Evolutionary conservation across 2,797 vertebrate species (phyloP), one percentile per base, ranked within the genome.

Genomic region (Pseudochirops corinnae): DNA sequence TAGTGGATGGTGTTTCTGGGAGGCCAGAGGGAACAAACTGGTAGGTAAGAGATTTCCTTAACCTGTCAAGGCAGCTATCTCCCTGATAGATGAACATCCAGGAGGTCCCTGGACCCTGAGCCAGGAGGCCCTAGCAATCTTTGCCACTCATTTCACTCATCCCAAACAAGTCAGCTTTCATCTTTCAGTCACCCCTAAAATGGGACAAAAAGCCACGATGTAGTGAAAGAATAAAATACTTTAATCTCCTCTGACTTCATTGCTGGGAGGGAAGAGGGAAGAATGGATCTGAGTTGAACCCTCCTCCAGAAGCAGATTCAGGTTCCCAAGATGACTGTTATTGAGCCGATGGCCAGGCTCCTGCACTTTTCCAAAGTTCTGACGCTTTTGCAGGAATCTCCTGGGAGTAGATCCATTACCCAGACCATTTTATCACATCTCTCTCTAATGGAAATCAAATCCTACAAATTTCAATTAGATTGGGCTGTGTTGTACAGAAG

Each of bases 81-180:
- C 39, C 39, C 74, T 82, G 74, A 46, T 9, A 82, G 3, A 2
- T 82, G 90, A 93, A 91, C 14, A 0, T 0, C 0, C 94, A 46
- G 46, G 46, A 50, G 29, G 31, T 55, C 92, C 92, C 92, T 56
- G 55, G 26, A 74, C 21, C 91, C 2, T 11, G 14, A 94, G 39
- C 24, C 12, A 6, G 12, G 90, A 55, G 7, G 13, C 26, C 90
- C 55, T 18, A 55, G 10, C 7, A 0, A 39, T 50, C 12, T 28
- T 62, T 33, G 90, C 46, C 87, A 82, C 55, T 90, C 11, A 92
- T 55, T 82, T 56, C 16, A 56, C 16, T 91, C 29, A 10, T 90
- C 16, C 33, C 24, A 7, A 58, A 82, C 3, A 18, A 46, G 55
- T 0, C 11, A 39, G 56, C 92, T 91, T 50, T 12, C 0, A 58